A percentile compares a stretch with the other conserved stretches of the same genome.
These are phyloP conservation scores for Fragum sueziense DNA, from an alignment of 2,888 invertebrate species.

Conservation along the genomic window DNA sequence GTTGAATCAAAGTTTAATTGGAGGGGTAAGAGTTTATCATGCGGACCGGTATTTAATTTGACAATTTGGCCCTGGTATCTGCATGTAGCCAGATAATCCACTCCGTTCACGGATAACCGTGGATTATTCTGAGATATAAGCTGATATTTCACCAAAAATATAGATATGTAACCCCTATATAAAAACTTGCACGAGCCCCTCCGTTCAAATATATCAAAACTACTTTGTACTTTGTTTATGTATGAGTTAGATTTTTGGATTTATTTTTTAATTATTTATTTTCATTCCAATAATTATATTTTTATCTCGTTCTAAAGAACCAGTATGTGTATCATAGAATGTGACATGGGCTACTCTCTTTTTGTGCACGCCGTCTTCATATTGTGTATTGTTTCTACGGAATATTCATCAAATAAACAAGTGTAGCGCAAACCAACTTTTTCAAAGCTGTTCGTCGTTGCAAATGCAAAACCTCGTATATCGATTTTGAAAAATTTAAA, in stretches of 20 bases:
- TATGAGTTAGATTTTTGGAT: neutral
- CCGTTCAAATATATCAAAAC: neutral
- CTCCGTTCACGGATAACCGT: slow-evolving; percentile 31
- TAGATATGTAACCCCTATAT: slow-evolving; percentile 17
- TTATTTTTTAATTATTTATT: neutral
- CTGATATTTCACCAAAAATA: slow-evolving; percentile 20
- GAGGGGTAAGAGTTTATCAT: slow-evolving; percentile 10
- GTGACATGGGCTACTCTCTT: too few species aligned
- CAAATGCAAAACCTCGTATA: too few species aligned
- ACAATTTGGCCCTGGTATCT: slow-evolving; percentile 27
- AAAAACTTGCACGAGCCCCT: neutral
- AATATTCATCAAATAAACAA: too few species aligned
- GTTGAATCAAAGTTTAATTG: too few species aligned
- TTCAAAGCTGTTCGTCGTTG: too few species aligned
- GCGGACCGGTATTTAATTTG: slow-evolving; percentile 20
- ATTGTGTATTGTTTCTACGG: too few species aligned
- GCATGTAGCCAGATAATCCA: slow-evolving; percentile 25
- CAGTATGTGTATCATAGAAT: too few species aligned
- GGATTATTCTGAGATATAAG: slow-evolving; percentile 48
- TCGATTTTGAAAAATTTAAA: too few species aligned
- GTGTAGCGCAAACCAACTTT: too few species aligned
- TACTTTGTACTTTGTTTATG: neutral
- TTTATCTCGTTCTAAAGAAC: too few species aligned
- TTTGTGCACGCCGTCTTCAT: too few species aligned
- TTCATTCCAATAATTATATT: too few species aligned